These are phyloP conservation scores for Oscheius sp. DNA, from an alignment of 2,888 invertebrate genomes.

Conservation along the genomic window DNA sequence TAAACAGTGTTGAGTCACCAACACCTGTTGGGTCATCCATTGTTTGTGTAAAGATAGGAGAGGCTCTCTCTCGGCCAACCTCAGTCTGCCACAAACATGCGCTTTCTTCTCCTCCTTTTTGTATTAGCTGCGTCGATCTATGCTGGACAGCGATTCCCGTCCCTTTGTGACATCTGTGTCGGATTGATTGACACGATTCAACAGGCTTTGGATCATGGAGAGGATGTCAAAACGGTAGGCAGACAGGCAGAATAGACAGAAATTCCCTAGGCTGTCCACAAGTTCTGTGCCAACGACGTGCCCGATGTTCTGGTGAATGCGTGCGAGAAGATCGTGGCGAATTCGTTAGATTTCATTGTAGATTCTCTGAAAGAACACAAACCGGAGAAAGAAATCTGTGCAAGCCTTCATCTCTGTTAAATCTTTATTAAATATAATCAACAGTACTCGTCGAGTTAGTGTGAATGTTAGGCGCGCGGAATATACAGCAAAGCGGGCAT, in stretches of 20 bases:
- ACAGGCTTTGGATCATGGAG: constrained; percentile 25
- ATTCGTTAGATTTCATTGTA: constrained; percentile 22
- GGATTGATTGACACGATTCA: constrained; percentile 3
- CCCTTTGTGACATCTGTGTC: constrained; percentile 31
- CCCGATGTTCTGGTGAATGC: constrained; percentile 3
- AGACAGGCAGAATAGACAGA: background rate
- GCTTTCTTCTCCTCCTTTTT: constrained; percentile 13
- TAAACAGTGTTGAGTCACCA: background rate
- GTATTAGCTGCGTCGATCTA: background rate
- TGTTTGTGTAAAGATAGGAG: constrained; percentile 1
- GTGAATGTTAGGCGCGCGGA: constrained; percentile 6
- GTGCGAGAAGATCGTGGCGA: constrained; percentile 29
- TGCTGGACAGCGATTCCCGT: background rate
- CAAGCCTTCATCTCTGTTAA: constrained; percentile 19
- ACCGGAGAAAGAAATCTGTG: constrained; percentile 26
- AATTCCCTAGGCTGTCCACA: constrained; percentile 27
- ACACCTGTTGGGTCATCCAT: background rate
- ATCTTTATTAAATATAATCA: constrained; percentile 30
- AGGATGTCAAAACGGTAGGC: constrained; percentile 27
- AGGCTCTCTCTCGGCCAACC: background rate
- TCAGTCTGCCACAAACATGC: constrained; percentile 6
- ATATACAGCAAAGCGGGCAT: constrained; percentile 19
- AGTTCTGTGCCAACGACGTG: constrained; percentile 29
- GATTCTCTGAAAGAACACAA: constrained; percentile 23
- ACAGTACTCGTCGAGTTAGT: constrained; percentile 33